phyloP scores from a whole-genome alignment of 1,140 invertebrate species.

The Centruroides vittatus region DNA sequence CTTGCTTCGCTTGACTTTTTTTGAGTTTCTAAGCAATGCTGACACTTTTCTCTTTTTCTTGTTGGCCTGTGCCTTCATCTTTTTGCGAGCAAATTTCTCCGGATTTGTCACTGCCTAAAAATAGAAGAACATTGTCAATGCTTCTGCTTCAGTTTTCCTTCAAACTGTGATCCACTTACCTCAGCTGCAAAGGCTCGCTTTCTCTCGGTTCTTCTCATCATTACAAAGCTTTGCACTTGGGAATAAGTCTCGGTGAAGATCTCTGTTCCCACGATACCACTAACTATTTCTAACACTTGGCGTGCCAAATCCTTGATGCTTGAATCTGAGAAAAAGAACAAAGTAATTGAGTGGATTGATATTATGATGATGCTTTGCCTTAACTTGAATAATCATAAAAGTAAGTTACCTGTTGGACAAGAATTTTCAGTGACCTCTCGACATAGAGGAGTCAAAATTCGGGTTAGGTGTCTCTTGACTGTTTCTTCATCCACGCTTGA shows the following conservation, averaged over 20 bases:
- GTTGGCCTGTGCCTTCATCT: no score
- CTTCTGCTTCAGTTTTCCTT: no score
- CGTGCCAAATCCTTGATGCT: constrained; percentile 36
- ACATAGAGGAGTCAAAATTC: constrained; percentile 47
- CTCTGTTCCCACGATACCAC: constrained; percentile 46
- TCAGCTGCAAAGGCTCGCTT: constrained; percentile 41
- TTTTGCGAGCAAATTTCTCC: no score
- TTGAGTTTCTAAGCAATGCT: no score
- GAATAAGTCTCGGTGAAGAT: constrained; percentile 43
- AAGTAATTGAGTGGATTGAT: not conserved
- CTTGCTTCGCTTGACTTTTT: no score
- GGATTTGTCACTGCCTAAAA: no score
- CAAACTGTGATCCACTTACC: constrained; percentile 15
- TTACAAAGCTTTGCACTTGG: constrained; percentile 31
- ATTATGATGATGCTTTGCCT: not conserved
- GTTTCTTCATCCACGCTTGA: constrained; percentile 31
- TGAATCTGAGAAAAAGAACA: constrained; percentile 19
- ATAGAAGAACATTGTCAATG: no score
- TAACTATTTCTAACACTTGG: constrained; percentile 47
- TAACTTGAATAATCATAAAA: not conserved
- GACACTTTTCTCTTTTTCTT: no score
- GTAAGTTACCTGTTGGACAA: constrained; percentile 15
- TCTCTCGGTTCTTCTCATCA: constrained; percentile 21
- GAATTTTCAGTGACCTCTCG: constrained; percentile 36
- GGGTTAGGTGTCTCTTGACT: constrained; percentile 36